These are phyloP conservation scores for Apamea epomidion DNA, from an alignment of 2,888 invertebrate species.

Conservation along the genomic window DNA sequence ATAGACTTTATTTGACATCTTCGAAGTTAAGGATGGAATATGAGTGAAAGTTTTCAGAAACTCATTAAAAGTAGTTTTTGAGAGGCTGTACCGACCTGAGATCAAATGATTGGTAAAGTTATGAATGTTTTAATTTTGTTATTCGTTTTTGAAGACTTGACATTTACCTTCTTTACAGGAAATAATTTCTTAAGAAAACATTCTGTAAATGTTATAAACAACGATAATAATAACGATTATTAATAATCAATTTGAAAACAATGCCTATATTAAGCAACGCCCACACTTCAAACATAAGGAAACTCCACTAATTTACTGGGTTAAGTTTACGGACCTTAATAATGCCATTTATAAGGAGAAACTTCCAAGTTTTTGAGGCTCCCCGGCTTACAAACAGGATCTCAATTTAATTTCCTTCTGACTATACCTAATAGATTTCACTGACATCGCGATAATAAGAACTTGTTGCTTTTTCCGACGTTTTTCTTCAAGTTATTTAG, in stretches of 20 bases:
- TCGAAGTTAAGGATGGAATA: conserved; percentile 31
- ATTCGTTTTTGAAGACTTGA: conserved; percentile 4
- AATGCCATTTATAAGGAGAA: conserved; percentile 58
- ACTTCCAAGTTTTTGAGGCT: conserved; percentile 52
- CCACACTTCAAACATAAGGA: conserved; percentile 53
- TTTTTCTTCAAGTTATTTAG: conserved; percentile 36
- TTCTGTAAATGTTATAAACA: neutral
- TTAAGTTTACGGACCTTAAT: conserved; percentile 57
- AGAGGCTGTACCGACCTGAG: conserved; percentile 15
- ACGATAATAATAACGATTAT: conserved; percentile 5
- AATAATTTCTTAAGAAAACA: neutral
- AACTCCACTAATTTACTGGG: conserved; percentile 64
- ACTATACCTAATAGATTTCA: conserved; percentile 49
- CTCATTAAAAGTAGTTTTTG: conserved; percentile 58
- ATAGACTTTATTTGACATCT: conserved; percentile 22
- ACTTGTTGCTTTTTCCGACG: conserved; percentile 41
- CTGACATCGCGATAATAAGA: conserved; percentile 20
- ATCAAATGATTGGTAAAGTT: conserved; percentile 46
- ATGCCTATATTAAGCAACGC: conserved; percentile 44
- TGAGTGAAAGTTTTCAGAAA: conserved; percentile 26
- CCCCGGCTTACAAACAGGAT: conserved; percentile 40
- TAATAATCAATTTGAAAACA: conserved; percentile 55
- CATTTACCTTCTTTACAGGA: neutral
- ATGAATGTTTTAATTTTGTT: conserved; percentile 23
- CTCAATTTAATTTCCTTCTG: conserved; percentile 59